These are phyloP conservation scores for Emberiza fucata DNA, from an alignment of 2,113 vertebrate genomes.

Conservation along the genomic window DNA sequence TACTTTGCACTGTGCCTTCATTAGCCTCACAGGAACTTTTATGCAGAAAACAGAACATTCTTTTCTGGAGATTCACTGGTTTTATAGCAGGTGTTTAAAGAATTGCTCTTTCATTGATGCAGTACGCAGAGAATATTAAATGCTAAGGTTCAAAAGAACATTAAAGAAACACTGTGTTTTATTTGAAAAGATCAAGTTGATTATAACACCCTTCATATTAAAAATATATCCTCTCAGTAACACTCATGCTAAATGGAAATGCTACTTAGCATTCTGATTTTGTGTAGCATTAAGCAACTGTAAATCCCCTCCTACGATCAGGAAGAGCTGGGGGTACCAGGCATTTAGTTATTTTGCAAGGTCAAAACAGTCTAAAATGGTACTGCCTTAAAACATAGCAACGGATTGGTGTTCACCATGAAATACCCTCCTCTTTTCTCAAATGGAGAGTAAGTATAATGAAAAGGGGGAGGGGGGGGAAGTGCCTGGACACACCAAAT, in stretches of 20 bases:
- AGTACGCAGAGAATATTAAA: not conserved
- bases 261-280: not conserved
- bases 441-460: not conserved
- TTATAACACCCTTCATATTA: not conserved
- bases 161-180: not conserved
- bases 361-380: not conserved
- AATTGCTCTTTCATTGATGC: not conserved
- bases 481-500: not conserved
- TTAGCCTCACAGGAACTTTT: not conserved
- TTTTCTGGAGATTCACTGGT: not conserved
- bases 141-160: not conserved
- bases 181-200: not conserved
- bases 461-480: not conserved
- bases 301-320: not conserved
- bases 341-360: not conserved
- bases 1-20: not conserved
- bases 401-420: not conserved
- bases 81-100: not conserved
- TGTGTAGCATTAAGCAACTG: not conserved
- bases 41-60: not conserved
- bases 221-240: not conserved
- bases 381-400: not conserved
- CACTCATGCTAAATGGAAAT: not conserved
- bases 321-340: not conserved
- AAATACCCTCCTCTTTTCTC: not conserved